Evolutionary conservation across 2,888 invertebrate genomes (phyloP).

Genomic region (Dolichomitus sp.): DNA sequence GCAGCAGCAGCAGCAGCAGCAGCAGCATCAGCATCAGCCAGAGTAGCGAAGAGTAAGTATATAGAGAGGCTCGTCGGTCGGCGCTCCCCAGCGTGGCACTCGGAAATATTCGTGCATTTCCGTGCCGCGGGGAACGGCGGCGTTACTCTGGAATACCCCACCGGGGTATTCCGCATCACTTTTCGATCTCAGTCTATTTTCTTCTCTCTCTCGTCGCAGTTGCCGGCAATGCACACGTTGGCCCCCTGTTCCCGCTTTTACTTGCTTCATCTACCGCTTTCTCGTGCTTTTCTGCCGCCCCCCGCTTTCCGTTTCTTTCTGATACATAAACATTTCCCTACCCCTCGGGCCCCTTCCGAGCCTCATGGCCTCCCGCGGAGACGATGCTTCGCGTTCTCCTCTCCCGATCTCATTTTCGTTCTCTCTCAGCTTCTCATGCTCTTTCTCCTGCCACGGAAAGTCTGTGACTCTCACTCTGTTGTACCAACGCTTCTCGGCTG

Average conservation of each 20-base stretch:
- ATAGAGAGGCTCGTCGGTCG: conserved; percentile 53
- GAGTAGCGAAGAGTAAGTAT: conserved; percentile 2
- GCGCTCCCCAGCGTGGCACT: conserved; percentile 65
- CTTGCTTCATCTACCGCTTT: conserved; percentile 22
- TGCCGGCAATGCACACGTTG: conserved; percentile 30
- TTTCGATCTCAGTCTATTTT: conserved; percentile 1
- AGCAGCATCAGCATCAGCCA: conserved; percentile 23
- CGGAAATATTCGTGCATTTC: conserved; percentile 79
- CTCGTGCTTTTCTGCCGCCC: not conserved
- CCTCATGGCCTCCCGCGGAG: conserved; percentile 54
- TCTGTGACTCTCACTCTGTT: not conserved
- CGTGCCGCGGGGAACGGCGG: conserved; percentile 55
- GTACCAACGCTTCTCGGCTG: conserved; percentile 22
- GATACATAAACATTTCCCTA: conserved; percentile 76
- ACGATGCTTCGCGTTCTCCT: conserved; percentile 54
- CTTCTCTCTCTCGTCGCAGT: conserved; percentile 38
- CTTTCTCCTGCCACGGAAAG: conserved; percentile 42
- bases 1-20: no score
- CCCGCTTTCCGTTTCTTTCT: conserved; percentile 75
- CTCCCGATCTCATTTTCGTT: conserved; percentile 24
- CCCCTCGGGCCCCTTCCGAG: not conserved
- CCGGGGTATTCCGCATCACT: not conserved
- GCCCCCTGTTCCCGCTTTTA: not conserved
- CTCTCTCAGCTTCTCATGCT: conserved; percentile 22
- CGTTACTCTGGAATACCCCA: conserved; percentile 8